Percentiles rank a stretch among this genome's conserved stretches.
These are phyloP conservation scores for Dermochelys coriacea DNA, from an alignment of 2,797 vertebrate genomes.

Conservation along the genomic window DNA sequence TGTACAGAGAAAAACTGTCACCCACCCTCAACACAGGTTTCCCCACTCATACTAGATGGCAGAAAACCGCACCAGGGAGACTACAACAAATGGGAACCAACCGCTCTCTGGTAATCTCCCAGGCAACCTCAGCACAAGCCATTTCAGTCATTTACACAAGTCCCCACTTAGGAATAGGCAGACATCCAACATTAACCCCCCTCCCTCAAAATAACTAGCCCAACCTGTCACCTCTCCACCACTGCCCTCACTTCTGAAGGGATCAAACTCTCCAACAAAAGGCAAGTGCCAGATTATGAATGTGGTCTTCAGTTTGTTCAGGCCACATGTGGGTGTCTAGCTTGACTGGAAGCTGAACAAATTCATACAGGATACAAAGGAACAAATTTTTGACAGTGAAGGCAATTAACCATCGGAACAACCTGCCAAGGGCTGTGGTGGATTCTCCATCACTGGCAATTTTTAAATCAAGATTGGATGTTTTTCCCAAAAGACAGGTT, in stretches of 20 bases:
- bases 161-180: neutral
- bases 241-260: neutral
- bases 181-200: neutral
- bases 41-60: rapidly evolving
- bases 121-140: neutral
- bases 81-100: neutral
- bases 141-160: neutral
- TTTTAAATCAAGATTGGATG: neutral
- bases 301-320: neutral
- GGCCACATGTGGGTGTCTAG: neutral
- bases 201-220: neutral
- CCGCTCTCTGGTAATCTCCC: neutral
- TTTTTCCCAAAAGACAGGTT: neutral
- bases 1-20: neutral
- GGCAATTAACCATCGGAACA: neutral
- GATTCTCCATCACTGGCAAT: neutral
- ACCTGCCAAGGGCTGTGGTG: neutral
- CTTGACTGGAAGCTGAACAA: neutral
- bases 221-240: neutral
- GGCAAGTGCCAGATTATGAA: neutral
- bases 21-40: too few species aligned
- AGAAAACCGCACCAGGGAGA: neutral
- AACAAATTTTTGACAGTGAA: neutral
- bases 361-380: neutral
- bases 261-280: neutral